Evolutionary conservation across 1,140 invertebrate species (phyloP), one percentile per base, ranked within the genome.

Genomic region (Eurosta solidaginis): DNA sequence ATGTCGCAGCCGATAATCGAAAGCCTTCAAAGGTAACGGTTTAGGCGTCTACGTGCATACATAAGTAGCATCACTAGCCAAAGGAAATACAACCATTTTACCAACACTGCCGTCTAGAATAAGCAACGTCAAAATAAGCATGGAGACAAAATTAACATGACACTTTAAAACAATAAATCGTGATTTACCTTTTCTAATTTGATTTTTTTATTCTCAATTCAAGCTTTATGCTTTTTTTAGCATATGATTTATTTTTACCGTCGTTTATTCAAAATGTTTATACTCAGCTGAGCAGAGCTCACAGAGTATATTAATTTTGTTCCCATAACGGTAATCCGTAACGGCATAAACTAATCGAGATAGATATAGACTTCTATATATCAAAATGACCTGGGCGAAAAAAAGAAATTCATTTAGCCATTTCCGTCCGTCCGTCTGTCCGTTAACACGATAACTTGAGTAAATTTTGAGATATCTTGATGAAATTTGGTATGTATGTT

Each of bases 101-200:
- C 45, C 14, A 9, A 17, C 9, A n/a, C 45, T 22, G 10, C 14
- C 22, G 12, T 40, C 17, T 40, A n/a, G n/a, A 17, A 68, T 14
- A 0, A 63, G 20, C 59, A 68, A 36, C 59, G 4, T n/a, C 45
- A n/a, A 47, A n/a, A n/a, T n/a, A n/a, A n/a, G n/a, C n/a, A n/a
- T n/a, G n/a, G n/a, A n/a, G n/a, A 17, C 45, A 68, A 29, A 29
- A 20, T 3, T 6, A 33, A n/a, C 54, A 36, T 14, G 4, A 40
- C 33, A 40, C 29, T 63, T 63, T 4, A 27, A 63, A n/a, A 40
- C 27, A 68, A 40, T 40, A 42, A 68, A 68, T 68, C 59, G 59
- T 68, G 59, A 68, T 68, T 68, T 68, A 68, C 59, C 36, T 40
- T 68, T 68, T 36, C 59, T 36, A 17, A 40, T 40, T 68, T 20